Percentiles rank a stretch among this genome's conserved stretches.
Evolutionary conservation across 2,797 vertebrate genomes (phyloP).

Genomic region (Argyrosomus regius): DNA sequence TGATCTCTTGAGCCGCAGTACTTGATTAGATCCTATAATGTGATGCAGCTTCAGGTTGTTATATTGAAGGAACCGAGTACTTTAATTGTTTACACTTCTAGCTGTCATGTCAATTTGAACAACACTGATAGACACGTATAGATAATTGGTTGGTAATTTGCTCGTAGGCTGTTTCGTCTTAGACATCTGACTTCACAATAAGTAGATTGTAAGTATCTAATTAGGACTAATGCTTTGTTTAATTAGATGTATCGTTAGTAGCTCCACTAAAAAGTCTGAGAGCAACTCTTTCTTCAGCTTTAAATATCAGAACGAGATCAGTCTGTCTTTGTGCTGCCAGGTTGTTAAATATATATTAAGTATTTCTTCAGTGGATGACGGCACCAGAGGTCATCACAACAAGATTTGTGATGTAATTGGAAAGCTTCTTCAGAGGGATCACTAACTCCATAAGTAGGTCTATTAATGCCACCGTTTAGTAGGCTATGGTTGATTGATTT

Average conservation of each 20-base stretch:
- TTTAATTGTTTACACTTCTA: not conserved
- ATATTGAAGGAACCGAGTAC: not conserved
- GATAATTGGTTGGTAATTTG: not conserved
- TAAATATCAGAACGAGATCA: not conserved
- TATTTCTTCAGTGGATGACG: not conserved
- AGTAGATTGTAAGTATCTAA: not conserved
- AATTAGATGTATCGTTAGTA: not conserved
- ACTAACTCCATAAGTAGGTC: not conserved
- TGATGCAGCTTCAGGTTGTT: not conserved
- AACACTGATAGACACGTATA: not conserved
- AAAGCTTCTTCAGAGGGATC: conserved; percentile 2
- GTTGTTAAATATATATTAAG: not conserved
- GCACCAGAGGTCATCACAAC: not conserved
- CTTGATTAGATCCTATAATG: not conserved
- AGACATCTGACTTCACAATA: not conserved
- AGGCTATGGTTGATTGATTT: not conserved
- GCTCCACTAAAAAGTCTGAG: not conserved
- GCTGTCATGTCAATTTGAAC: conserved; percentile 14
- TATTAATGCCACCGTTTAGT: not conserved
- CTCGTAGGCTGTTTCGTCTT: not conserved
- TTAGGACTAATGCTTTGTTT: not conserved
- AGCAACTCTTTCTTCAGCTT: not conserved
- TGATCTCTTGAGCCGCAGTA: not conserved
- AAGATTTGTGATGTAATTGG: not conserved
- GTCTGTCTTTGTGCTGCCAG: not conserved